Conservation (phyloP, 2,888 invertebrate species). For the Thymelicus sylvestris region DNA sequence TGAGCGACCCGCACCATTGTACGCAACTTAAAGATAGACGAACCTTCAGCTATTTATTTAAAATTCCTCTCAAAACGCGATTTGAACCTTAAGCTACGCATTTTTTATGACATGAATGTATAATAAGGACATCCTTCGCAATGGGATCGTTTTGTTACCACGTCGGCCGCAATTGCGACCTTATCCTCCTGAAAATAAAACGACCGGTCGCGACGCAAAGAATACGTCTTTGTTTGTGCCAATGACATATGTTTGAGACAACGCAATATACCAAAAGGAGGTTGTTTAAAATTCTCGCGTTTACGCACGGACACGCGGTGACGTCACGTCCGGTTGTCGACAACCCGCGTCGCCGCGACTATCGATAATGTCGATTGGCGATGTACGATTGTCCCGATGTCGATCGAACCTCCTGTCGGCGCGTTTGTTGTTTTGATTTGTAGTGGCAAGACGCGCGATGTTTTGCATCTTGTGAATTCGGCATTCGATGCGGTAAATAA, state of each 20-base stretch:
- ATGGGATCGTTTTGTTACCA: constrained; percentile 20
- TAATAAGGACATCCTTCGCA: constrained; percentile 56
- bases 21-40: constrained; percentile 11
- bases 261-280: constrained; percentile 73
- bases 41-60: constrained; percentile 42
- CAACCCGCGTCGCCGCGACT: constrained; percentile 56
- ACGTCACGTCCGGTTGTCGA: constrained; percentile 77
- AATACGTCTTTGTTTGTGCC: constrained; percentile 62
- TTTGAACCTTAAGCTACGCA: constrained; percentile 71
- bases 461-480: constrained; percentile 65
- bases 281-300: constrained; percentile 82
- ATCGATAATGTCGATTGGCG: constrained; percentile 63
- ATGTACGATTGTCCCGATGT: constrained; percentile 67
- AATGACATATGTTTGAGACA: constrained; percentile 74
- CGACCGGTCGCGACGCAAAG: constrained; percentile 46
- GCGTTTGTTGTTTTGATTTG: constrained; percentile 77
- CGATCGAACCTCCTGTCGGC: constrained; percentile 79
- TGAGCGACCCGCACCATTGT: constrained; percentile 1
- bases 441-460: constrained; percentile 64
- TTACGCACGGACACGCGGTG: constrained; percentile 70
- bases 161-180: constrained; percentile 52
- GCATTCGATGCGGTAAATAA: constrained; percentile 43
- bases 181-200: constrained; percentile 56
- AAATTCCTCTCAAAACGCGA: constrained; percentile 68
- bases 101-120: constrained; percentile 74